A percentile compares a stretch with the other conserved stretches of the same genome.
phyloP scores from a whole-genome alignment of 2,113 vertebrate genomes.

The Ondatra zibethicus region DNA sequence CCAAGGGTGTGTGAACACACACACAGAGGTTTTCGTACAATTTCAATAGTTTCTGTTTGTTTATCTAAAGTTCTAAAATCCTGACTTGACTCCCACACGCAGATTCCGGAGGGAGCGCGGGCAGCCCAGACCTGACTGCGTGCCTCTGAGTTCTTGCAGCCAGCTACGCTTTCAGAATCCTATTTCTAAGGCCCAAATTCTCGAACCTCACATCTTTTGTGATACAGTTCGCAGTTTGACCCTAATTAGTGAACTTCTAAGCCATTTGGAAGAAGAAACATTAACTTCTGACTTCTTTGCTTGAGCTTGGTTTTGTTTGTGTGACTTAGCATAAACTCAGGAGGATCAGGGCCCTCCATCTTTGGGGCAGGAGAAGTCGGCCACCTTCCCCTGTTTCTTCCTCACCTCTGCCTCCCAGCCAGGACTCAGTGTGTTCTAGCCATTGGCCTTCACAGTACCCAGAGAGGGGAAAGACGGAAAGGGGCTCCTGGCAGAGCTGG shows the following conservation, averaged over 20 bases:
- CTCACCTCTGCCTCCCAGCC: background rate
- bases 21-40: background rate
- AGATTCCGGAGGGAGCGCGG: background rate
- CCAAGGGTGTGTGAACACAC: background rate
- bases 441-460: background rate
- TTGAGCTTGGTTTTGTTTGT: background rate
- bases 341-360: background rate
- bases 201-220: conserved; percentile 1
- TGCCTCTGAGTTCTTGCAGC: background rate
- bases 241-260: conserved; percentile 10
- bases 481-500: background rate
- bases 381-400: background rate
- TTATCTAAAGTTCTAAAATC: conserved; percentile 41
- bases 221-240: background rate
- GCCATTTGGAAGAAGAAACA: background rate
- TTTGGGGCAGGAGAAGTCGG: background rate
- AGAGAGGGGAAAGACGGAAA: background rate
- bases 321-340: background rate
- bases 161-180: background rate
- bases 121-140: background rate
- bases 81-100: conserved; percentile 53
- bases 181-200: background rate
- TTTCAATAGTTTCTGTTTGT: conserved; percentile 37
- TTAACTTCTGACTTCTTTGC: background rate
- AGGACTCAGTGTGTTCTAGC: background rate